Percentiles rank a stretch among this genome's conserved stretches.
These are phyloP conservation scores for Drosophila buzzatii DNA, from an alignment of 2,888 invertebrate genomes.

Conservation along the genomic window DNA sequence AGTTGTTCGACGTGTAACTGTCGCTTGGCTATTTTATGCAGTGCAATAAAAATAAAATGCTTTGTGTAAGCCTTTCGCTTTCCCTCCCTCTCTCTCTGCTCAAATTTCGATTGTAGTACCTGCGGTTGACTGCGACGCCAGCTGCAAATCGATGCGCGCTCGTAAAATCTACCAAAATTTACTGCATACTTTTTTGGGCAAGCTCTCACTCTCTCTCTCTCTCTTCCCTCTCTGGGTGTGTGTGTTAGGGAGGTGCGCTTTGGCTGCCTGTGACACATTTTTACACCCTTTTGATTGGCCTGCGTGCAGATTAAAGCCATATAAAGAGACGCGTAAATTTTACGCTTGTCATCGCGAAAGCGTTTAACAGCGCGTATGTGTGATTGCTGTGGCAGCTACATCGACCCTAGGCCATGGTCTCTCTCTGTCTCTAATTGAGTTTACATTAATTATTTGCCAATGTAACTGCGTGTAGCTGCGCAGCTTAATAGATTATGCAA, in stretches of 20 bases:
- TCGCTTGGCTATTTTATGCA: constrained; percentile 47
- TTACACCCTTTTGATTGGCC: constrained; percentile 71
- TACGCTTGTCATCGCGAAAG: constrained; percentile 29
- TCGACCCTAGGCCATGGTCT: background rate
- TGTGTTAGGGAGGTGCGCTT: background rate
- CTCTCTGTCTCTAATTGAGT: constrained; percentile 11
- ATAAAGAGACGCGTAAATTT: constrained; percentile 51
- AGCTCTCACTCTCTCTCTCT: background rate
- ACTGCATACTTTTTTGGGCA: constrained; percentile 70
- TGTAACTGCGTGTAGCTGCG: background rate
- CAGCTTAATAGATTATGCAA: constrained; percentile 23
- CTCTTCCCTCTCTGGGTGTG: constrained; percentile 12
- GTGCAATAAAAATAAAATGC: constrained; percentile 73
- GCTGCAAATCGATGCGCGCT: constrained; percentile 66
- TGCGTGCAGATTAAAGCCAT: constrained; percentile 51
- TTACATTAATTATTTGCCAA: constrained; percentile 8
- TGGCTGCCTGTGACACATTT: constrained; percentile 24
- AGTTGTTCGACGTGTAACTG: constrained; percentile 11
- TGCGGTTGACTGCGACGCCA: constrained; percentile 49
- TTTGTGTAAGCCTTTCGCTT: constrained; percentile 62
- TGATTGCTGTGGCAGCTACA: constrained; percentile 26
- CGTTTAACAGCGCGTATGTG: constrained; percentile 56
- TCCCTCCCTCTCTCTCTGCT: constrained; percentile 45
- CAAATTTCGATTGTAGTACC: constrained; percentile 55
- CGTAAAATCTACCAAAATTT: constrained; percentile 73